Conservation (phyloP, 2,113 vertebrate genomes). For the Tyto alba region DNA sequence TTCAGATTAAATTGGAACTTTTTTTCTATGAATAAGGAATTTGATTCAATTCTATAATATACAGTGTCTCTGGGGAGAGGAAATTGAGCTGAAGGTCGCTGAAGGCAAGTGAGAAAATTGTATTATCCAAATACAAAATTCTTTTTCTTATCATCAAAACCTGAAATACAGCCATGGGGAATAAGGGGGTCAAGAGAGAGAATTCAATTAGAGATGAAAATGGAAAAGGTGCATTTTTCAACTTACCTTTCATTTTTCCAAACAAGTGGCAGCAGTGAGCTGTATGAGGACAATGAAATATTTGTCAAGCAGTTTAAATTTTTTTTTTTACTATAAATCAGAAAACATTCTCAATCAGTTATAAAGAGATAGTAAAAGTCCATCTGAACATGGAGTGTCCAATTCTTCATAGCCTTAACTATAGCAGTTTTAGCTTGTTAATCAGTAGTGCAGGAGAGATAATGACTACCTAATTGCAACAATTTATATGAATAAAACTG, state of each 20-base stretch:
- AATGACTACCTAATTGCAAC: not conserved
- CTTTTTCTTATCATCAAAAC: constrained; percentile 74
- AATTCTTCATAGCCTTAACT: not conserved
- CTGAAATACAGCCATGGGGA: constrained; percentile 66
- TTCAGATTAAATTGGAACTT: constrained; percentile 78
- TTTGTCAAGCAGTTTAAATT: constrained; percentile 38
- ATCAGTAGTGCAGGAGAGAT: not conserved
- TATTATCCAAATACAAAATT: constrained; percentile 77
- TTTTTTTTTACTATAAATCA: not conserved
- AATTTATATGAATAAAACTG: not conserved
- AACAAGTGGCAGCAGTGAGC: constrained; percentile 62
- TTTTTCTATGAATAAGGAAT: constrained; percentile 77
- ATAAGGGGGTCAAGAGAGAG: constrained; percentile 66
- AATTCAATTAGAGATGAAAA: constrained; percentile 75
- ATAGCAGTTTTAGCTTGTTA: not conserved
- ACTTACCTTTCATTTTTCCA: constrained; percentile 63
- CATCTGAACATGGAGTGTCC: not conserved
- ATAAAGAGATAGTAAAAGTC: not conserved
- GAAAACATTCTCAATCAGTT: not conserved
- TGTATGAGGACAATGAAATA: constrained; percentile 39
- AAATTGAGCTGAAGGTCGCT: constrained; percentile 78
- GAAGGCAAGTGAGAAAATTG: constrained; percentile 77
- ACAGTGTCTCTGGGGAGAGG: constrained; percentile 70
- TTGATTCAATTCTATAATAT: constrained; percentile 72
- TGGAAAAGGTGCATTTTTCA: constrained; percentile 71